A percentile compares a stretch with the other conserved stretches of the same genome.
phyloP scores from a whole-genome alignment of 2,888 invertebrate species.

The Uropetala carovei region DNA sequence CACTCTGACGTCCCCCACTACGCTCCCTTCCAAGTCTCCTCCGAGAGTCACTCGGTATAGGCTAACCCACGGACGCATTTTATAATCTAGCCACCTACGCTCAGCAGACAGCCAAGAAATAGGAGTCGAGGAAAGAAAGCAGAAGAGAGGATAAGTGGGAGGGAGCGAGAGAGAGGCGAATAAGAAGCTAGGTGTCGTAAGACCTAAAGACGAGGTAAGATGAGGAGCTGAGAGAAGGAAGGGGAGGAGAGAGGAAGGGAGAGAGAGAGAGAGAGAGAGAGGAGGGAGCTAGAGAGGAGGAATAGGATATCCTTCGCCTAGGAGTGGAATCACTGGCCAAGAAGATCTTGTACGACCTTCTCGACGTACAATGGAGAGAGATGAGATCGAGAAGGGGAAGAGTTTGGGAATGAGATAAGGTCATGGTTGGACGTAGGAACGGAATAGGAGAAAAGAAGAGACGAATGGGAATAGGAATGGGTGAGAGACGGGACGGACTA shows the following conservation, averaged over 20 bases:
- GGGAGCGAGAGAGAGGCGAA: neutral
- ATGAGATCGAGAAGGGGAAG: neutral
- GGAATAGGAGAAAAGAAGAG: neutral
- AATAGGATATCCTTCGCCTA: neutral
- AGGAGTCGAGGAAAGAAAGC: neutral
- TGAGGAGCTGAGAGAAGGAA: neutral
- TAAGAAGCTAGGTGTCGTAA: neutral
- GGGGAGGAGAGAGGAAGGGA: neutral
- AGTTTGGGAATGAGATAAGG: too few species aligned
- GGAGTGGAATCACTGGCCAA: neutral
- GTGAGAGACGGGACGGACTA: neutral
- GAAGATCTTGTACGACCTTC: neutral
- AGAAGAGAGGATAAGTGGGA: neutral
- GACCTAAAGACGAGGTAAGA: neutral
- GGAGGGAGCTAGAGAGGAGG: neutral
- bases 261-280: neutral
- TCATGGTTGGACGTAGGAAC: too few species aligned
- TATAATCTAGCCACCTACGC: conserved; percentile 28
- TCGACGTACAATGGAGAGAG: neutral
- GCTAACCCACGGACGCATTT: neutral
- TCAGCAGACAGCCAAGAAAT: neutral
- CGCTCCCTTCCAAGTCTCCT: neutral
- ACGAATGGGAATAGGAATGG: neutral
- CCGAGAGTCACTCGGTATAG: neutral
- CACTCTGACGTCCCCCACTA: conserved; percentile 12